A percentile compares a stretch with the other conserved stretches of the same genome.
phyloP scores from a whole-genome alignment of 2,113 vertebrate genomes.

The Pteruthius melanotis region DNA sequence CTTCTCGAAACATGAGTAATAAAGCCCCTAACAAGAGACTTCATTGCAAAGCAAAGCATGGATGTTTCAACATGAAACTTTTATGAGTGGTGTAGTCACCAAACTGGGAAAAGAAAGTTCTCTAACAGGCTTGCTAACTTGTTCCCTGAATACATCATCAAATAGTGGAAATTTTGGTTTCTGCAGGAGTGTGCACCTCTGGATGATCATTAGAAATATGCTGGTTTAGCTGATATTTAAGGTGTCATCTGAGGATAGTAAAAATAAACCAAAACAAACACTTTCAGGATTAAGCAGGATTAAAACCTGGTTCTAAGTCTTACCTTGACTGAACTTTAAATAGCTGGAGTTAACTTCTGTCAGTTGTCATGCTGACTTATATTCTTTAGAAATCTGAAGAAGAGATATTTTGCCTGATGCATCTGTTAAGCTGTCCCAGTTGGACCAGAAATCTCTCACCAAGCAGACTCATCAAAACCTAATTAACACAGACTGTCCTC shows the following conservation, averaged over 20 bases:
- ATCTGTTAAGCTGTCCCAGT: background rate
- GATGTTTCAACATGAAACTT: background rate
- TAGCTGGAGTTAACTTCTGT: background rate
- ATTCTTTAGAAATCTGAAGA: background rate
- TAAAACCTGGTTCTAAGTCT: background rate
- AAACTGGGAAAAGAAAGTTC: background rate
- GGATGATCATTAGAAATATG: background rate
- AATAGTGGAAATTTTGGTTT: background rate
- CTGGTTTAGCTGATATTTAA: background rate
- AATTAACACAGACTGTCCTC: background rate
- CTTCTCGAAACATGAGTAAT: background rate
- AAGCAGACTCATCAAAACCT: background rate
- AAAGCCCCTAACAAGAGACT: background rate
- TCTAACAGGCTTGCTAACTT: background rate
- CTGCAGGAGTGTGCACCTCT: background rate
- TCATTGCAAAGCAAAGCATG: slow-evolving; percentile 6
- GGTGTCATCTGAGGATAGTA: background rate
- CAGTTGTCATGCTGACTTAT: background rate
- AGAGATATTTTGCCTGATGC: background rate
- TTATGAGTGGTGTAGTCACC: background rate
- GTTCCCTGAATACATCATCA: background rate
- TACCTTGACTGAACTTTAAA: background rate
- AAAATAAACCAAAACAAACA: background rate
- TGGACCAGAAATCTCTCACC: background rate
- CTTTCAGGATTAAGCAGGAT: background rate